Evolutionary conservation across 2,888 invertebrate species (phyloP).

Genomic region (Lampropteryx suffumata): DNA sequence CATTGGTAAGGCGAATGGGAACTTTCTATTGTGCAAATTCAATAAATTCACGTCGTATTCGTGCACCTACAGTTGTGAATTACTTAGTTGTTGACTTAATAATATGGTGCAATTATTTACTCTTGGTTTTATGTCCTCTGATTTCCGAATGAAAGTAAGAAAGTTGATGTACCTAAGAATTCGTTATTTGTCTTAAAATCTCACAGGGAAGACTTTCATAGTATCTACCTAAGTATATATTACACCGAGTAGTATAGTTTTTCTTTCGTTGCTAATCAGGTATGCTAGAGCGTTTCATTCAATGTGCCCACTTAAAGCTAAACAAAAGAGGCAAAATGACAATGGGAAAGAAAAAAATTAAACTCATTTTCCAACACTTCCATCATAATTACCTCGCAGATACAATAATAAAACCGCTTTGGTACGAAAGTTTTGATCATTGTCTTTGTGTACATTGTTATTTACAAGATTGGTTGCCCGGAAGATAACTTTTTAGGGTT

Average conservation of each 20-base stretch:
- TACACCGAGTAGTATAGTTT: no score
- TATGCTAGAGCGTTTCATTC: neutral
- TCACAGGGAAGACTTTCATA: no score
- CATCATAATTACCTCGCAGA: constrained; percentile 14
- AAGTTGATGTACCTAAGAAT: no score
- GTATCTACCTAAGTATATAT: no score
- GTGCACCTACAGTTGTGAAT: constrained; percentile 13
- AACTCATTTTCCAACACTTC: constrained; percentile 15
- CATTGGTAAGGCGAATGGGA: constrained; percentile 37
- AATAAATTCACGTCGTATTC: constrained; percentile 48
- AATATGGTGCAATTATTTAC: constrained; percentile 12
- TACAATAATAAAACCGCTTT: constrained; percentile 23
- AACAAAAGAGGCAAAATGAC: constrained; percentile 4
- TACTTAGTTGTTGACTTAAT: constrained; percentile 21
- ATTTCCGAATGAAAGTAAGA: constrained; percentile 11
- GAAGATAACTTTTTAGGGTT: no score
- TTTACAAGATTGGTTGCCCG: constrained; percentile 10
- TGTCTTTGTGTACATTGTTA: constrained; percentile 28
- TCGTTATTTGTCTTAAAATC: no score
- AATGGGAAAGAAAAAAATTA: constrained; percentile 14
- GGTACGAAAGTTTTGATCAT: constrained; percentile 24
- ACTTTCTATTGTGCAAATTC: constrained; percentile 54
- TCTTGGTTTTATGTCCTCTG: constrained; percentile 7
- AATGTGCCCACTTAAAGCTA: neutral
- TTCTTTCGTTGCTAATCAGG: no score